Percentiles rank a stretch among this genome's conserved stretches.
Conservation (phyloP, 1,140 invertebrate genomes). For the Nebria ingens region DNA sequence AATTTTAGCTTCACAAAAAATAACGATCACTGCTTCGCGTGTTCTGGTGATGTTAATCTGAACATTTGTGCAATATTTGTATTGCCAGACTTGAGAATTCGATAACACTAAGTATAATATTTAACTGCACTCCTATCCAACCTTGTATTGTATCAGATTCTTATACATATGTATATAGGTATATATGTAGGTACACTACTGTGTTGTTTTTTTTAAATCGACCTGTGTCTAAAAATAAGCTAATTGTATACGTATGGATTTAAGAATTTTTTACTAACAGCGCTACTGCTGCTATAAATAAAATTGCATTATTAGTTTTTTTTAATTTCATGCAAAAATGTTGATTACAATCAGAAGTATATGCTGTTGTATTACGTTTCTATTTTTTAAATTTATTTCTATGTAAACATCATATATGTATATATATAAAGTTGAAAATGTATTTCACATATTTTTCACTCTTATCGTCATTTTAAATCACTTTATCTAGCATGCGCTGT, state of each 20-base stretch:
- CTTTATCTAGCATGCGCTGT: neutral
- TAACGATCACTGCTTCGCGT: neutral
- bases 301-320: neutral
- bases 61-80: constrained; percentile 9
- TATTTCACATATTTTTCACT: neutral
- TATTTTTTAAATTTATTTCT: no score
- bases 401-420: no score
- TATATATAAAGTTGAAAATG: no score
- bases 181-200: no score
- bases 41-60: neutral
- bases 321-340: neutral
- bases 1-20: neutral
- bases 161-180: neutral
- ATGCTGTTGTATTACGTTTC: no score
- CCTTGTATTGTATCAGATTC: neutral
- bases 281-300: neutral
- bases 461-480: neutral
- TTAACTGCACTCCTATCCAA: neutral
- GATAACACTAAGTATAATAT: constrained; percentile 6
- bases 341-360: neutral
- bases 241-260: no score
- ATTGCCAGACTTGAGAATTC: constrained; percentile 6
- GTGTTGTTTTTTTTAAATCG: no score
- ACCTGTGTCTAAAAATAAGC: no score
- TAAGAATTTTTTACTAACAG: neutral